Evolutionary conservation across 2,797 vertebrate genomes (phyloP), one percentile per base, ranked within the genome.

Genomic region (Cichlasoma orientale): DNA sequence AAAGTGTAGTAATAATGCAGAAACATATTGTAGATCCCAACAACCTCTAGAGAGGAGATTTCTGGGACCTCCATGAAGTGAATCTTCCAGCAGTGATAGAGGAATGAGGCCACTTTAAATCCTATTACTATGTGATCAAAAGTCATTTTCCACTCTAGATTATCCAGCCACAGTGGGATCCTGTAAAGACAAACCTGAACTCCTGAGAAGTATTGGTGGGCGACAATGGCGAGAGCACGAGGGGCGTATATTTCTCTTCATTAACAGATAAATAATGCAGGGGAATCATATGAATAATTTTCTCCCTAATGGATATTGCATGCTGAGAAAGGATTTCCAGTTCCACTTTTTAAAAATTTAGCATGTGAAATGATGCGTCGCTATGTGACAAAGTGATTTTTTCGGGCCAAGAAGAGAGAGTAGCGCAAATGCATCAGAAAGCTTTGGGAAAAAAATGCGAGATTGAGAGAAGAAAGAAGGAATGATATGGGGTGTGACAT

Each of bases 341-440:
- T 89, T 93, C 90, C 89, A 93, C 78, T 93, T 95, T 95, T 95
- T 86, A 95, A 95, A 96, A 94, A 95, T 96, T 94, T 90, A 96
- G 87, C 88, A 94, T 93, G 94, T 95, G 94, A 96, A 95, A 96
- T 95, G 95, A 95, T 95, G 95, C 96, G 89, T 95, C 86, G 83
- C 92, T 92, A 92, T 94, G 93, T 95, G 95, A 95, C 95, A 95
- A 96, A 96, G 94, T 95, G 94, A 95, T 94, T 95, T 94, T 95
- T 94, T 92, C 75, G 25, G 93, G 91, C 88, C 88, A 91, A 85
- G 86, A 88, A 82, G 89, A 93, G 89, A 93, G 93, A 93, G 90
- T 75, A 86, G 89, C 56, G 73, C 85, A 92, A 95, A 92, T 93
- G 93, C 92, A 92, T 91, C 87, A 77, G 86, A 85, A 85, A 91